Conservation (phyloP, 2,797 vertebrate genomes). For the Alca torda region DNA sequence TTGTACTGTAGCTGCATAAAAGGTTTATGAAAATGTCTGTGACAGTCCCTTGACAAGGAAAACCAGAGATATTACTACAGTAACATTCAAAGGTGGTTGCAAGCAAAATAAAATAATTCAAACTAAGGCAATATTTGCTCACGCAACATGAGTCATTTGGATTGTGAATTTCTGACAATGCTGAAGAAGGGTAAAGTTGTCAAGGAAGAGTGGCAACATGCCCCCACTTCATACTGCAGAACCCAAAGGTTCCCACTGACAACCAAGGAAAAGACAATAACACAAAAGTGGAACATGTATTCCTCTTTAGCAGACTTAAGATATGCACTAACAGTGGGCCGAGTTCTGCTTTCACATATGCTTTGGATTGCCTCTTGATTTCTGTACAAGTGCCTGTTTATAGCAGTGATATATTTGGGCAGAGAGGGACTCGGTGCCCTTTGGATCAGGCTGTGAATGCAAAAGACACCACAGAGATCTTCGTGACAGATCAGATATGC, state of each 20-base stretch:
- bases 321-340: not conserved
- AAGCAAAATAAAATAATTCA: constrained; percentile 38
- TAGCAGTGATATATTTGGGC: not conserved
- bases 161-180: not conserved
- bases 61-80: constrained; percentile 42
- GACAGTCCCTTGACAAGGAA: constrained; percentile 12
- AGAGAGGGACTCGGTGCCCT: not conserved
- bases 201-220: not conserved
- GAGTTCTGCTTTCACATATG: not conserved
- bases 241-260: not conserved
- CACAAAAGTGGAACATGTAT: not conserved
- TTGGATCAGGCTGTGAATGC: not conserved
- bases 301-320: not conserved
- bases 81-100: constrained; percentile 34
- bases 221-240: not conserved
- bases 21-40: constrained; percentile 11
- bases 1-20: not conserved
- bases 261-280: not conserved
- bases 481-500: not conserved
- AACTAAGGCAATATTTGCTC: constrained; percentile 44
- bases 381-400: not conserved
- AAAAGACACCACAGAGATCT: not conserved
- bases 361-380: constrained; percentile 32
- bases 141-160: not conserved
- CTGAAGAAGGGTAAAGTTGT: not conserved